These are phyloP conservation scores for Callyntrura sp. DNA, from an alignment of 2,888 invertebrate species.

Conservation along the genomic window DNA sequence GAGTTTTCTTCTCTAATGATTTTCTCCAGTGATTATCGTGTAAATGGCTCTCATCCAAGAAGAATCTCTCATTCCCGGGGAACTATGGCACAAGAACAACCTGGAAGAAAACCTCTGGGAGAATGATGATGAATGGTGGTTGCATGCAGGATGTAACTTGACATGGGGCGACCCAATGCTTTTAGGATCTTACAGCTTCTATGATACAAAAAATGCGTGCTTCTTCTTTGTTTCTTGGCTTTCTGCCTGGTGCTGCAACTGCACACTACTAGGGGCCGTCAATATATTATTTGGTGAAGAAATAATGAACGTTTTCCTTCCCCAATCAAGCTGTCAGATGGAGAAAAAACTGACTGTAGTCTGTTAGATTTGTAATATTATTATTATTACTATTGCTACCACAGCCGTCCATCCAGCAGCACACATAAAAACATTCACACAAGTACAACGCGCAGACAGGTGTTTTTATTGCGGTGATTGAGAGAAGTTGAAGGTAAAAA, in stretches of 20 bases:
- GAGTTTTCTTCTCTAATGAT: background rate
- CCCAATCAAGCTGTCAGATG: constrained; percentile 29
- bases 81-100: too few species aligned
- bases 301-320: constrained; percentile 47
- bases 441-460: background rate
- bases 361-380: background rate
- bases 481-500: background rate
- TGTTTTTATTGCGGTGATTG: background rate
- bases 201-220: too few species aligned
- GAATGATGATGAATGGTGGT: background rate
- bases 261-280: background rate
- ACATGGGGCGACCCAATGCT: background rate
- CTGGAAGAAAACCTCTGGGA: background rate
- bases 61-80: too few species aligned
- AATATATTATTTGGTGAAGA: background rate
- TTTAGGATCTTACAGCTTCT: background rate
- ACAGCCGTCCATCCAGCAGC: background rate
- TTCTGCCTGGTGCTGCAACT: background rate
- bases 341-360: background rate
- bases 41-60: background rate
- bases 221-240: background rate
- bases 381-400: background rate
- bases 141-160: background rate
- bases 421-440: background rate
- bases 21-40: constrained; percentile 31